Evolutionary conservation across 2,888 invertebrate species (phyloP), one percentile per base, ranked within the genome.

Genomic region (Thereva unica): DNA sequence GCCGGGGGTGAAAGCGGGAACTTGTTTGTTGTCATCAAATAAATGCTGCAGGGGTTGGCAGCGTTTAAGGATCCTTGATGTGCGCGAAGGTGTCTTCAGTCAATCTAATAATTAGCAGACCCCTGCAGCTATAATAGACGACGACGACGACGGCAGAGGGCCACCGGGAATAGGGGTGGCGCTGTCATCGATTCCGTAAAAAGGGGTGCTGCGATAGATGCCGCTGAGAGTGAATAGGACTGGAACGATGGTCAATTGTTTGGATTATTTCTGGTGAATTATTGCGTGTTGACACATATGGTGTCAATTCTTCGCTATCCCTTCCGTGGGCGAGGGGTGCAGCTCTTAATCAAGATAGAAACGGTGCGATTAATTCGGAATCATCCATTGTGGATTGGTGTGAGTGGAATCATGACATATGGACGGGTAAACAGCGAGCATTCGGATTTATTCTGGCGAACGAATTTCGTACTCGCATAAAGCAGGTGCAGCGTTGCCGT

Each of bases 221-320:
- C 65, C 10, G 49, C 40, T 38, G 52, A 50, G 23, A 53, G 49
- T 49, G 38, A 57, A 57, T 63, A 41, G 40, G 61, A 47, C 47
- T 67, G 68, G 66, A 71, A 67, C 68, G 67, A 64, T 71, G 78
- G 78, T 76, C 78, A 78, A 80, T 80, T 78, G 78, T 77, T 78
- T 78, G 76, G 76, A 78, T 78, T 80, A 78, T 77, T 78, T 78
- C 77, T 79, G 78, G 79, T 80, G 77, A 80, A 76, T 80, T 80
- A 80, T 80, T 80, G 79, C 79, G 78, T 80, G 79, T 80, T 80
- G 79, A 79, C 79, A 80, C 80, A 80, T 80, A 80, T 80, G 80
- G 79, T 79, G 78, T 78, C 76, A 78, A 78, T 78, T 78, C 70
- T 70, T 71, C 12, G 38, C 49, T 6, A 54, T 45, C 64, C 53